Base-by-base conservation (phyloP, 1,140 invertebrate species). In the Ostrea edulis region DNA sequence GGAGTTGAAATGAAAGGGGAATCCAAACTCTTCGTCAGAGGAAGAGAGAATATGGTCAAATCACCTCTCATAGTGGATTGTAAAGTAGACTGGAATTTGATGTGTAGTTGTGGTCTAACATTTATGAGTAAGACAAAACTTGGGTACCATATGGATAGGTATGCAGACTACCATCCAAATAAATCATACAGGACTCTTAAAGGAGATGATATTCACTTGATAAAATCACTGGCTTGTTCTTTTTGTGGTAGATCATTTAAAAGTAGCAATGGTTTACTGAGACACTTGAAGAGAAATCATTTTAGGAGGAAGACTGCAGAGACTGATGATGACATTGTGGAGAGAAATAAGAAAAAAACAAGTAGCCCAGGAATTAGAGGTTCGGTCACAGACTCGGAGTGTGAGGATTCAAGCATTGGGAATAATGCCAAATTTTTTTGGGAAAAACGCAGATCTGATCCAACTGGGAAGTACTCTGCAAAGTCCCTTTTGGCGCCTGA, bases 11-110 rank as follows among this genome's bases (percentile, higher is more conserved):
- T 55, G 54, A 12, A 12, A 55, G 54, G 54, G 2, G 9, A 55
- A 55, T 20, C 14, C 14, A 17, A 62, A n/a, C 12, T 62, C 35
- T 44, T 44, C n/a, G n/a, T n/a, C 35, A 44, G 35, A 44, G n/a
- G 17, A 14, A 17, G n/a, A 62, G 58, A 62, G 58, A 62, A 62
- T 29, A 25, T 25, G 35, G 68, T 25, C 4, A 77, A 29, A 25
- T 29, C 29, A 14, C 68, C 68, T 35, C 25, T 77, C 25, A 77
- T 77, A 35, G 68, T 77, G 29, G 25, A 77, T 77, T 77, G 68
- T 77, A 25, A 62, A 62, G 14, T n/a, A 20, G 55, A 17, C 25
- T 29, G 11, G 14, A 29, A 25, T 35, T 29, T 77, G 25, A 77
- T 77, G 35, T 77, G 68, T 77, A 35, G 25, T 77, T 77, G 68